Base-by-base conservation (phyloP, 2,888 invertebrate species). In the Drosophila ustulata region DNA sequence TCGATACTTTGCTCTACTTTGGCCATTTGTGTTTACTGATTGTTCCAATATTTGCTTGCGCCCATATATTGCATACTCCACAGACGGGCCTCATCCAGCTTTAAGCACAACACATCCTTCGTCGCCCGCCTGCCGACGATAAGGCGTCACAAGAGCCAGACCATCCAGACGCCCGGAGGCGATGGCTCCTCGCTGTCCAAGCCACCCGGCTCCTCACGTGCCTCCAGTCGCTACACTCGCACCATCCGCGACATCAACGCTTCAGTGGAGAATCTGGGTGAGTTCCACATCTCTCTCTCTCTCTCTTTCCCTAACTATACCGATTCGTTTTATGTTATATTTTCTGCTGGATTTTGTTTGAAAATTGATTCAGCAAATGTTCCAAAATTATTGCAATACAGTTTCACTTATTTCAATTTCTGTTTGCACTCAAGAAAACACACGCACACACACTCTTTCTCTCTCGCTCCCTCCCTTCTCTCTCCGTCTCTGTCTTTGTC, bases 71-170 rank as follows among this genome's bases (percentile, higher is more conserved):
- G 26, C 30, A 32, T 67, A 53, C 47, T 75, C 37, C 63, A 34
- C 70, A 96, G 95, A 93, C 94, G 95, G 91, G 95, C 95, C 92
- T 95, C 96, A 91, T 94, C 94, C 93, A 97, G 97, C 93, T 97
- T 97, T 94, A 97, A 97, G 94, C 97, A 97, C 94, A 97, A 97
- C 93, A 96, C 97, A 84, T 97, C 97, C 64, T 98, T 98, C 93
- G 97, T 97, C 92, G 97, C 97, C 90, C 95, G 97, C 84, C 94
- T 97, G 93, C 97, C 97, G 87, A 97, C 97, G 75, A 97, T 97
- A 92, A 95, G 97, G 70, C 94, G 97, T 45, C 95, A 96, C 93
- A 96, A 96, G 92, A 96, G 95, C 91, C 95, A 95, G 82, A 95
- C 96, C 71, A 94, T 96, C 89, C 96, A 96, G 92, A 95, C 96